Conservation (phyloP, 1,140 invertebrate species). For the Zaprionus davidi region DNA sequence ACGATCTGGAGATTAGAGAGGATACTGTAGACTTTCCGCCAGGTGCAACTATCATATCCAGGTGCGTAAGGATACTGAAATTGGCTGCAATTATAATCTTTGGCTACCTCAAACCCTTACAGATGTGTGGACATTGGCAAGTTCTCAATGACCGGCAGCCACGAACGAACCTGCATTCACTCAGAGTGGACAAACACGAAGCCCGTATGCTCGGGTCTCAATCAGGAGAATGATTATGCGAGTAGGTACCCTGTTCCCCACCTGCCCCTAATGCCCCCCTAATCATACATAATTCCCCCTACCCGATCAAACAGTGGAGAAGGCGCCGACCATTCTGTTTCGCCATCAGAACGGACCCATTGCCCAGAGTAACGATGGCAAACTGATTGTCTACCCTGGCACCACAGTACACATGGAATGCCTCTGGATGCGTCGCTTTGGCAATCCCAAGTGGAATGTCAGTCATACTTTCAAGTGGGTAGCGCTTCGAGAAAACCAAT, state of each 20-base stretch:
- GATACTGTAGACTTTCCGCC: slow-evolving; percentile 91
- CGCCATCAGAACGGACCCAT: slow-evolving; percentile 92
- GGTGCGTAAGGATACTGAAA: slow-evolving; percentile 83
- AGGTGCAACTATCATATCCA: slow-evolving; percentile 88
- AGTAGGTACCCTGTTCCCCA: slow-evolving; percentile 86
- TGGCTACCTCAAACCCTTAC: slow-evolving; percentile 60
- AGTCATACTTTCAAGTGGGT: slow-evolving; percentile 88
- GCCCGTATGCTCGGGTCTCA: slow-evolving; percentile 91
- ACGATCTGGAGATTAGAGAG: slow-evolving; percentile 90
- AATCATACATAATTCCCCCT: background rate
- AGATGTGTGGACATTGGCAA: slow-evolving; percentile 94
- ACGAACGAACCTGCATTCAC: slow-evolving; percentile 88
- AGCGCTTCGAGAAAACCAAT: background rate
- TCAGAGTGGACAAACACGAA: slow-evolving; percentile 92
- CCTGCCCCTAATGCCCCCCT: background rate
- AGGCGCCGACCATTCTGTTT: slow-evolving; percentile 93
- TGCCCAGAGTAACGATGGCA: slow-evolving; percentile 93
- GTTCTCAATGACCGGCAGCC: slow-evolving; percentile 87
- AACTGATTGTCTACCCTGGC: slow-evolving; percentile 92
- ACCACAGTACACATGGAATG: slow-evolving; percentile 94
- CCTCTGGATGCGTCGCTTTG: slow-evolving; percentile 92
- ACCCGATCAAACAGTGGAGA: slow-evolving; percentile 88
- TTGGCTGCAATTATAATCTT: background rate
- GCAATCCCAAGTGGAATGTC: slow-evolving; percentile 93
- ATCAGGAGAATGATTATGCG: slow-evolving; percentile 93